A percentile compares a stretch with the other conserved stretches of the same genome.
Conservation (phyloP, 2,888 invertebrate species). For the Oligia latruncula region DNA sequence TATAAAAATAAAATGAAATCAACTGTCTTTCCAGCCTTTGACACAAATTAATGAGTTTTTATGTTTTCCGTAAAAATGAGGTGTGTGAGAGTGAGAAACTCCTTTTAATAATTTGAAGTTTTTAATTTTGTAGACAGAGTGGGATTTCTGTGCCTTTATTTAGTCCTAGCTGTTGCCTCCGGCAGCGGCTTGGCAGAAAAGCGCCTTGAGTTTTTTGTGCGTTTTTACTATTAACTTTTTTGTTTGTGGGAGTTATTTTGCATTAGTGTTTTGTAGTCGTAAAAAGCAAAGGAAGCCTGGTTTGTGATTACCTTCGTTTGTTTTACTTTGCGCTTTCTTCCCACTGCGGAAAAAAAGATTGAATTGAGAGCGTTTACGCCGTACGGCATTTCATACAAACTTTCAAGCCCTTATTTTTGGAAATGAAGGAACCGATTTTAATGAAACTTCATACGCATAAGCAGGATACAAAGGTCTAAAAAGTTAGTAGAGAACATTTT, state of each 20-base stretch:
- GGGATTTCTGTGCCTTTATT: conserved; percentile 23
- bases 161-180: conserved; percentile 47
- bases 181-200: conserved; percentile 42
- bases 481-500: no score
- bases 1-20: no score
- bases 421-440: no score
- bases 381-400: no score
- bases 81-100: not conserved
- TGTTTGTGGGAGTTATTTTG: conserved; percentile 42
- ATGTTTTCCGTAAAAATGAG: not conserved
- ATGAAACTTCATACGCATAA: no score
- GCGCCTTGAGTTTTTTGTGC: conserved; percentile 53
- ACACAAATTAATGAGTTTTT: not conserved
- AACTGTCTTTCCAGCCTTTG: not conserved
- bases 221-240: conserved; percentile 55
- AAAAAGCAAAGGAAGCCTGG: conserved; percentile 31
- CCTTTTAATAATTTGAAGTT: not conserved
- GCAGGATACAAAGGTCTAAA: no score
- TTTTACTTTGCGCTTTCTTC: conserved; percentile 13
- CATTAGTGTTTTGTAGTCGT: conserved; percentile 26
- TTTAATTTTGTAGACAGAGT: not conserved
- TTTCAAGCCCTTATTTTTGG: no score
- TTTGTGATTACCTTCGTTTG: conserved; percentile 37
- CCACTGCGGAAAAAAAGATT: not conserved
- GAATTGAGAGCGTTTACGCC: not conserved